A percentile compares a stretch with the other conserved stretches of the same genome.
These are phyloP conservation scores for Alouatta palliata DNA, from an alignment of 2,113 vertebrate species.

Conservation along the genomic window DNA sequence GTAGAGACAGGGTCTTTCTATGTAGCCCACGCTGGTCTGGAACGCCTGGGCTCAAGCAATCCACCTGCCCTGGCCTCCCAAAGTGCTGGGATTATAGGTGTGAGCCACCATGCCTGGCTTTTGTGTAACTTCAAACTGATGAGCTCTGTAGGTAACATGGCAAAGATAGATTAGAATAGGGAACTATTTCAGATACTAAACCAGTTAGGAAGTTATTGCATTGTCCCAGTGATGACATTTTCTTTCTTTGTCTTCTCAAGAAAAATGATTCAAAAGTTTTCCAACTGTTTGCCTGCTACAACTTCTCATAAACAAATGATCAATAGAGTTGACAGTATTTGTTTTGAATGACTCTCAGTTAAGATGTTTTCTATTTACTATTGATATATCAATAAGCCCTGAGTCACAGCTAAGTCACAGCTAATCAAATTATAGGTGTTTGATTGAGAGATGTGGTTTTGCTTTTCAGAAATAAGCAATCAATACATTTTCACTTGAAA, in stretches of 20 bases:
- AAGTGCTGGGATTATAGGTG: too few species aligned
- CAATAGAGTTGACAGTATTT: background rate
- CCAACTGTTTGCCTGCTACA: background rate
- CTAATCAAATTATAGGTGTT: background rate
- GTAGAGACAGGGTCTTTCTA: too few species aligned
- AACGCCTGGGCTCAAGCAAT: too few species aligned
- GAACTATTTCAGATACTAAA: background rate
- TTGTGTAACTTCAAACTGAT: background rate
- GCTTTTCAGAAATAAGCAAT: background rate
- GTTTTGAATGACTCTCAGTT: background rate
- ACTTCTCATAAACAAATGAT: background rate
- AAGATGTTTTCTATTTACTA: background rate
- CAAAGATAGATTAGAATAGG: rapidly evolving
- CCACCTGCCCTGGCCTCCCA: too few species aligned
- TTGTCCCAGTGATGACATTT: background rate
- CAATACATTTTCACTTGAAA: background rate
- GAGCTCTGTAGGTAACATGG: background rate
- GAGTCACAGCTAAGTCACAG: background rate
- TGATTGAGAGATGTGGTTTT: background rate
- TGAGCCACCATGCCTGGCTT: background rate
- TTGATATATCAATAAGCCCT: background rate
- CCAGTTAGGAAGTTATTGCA: background rate
- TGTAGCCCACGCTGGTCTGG: too few species aligned
- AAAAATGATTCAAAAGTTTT: background rate
- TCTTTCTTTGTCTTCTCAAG: background rate